Conservation (phyloP, 2,888 invertebrate genomes). For the Drosophila cracens region DNA sequence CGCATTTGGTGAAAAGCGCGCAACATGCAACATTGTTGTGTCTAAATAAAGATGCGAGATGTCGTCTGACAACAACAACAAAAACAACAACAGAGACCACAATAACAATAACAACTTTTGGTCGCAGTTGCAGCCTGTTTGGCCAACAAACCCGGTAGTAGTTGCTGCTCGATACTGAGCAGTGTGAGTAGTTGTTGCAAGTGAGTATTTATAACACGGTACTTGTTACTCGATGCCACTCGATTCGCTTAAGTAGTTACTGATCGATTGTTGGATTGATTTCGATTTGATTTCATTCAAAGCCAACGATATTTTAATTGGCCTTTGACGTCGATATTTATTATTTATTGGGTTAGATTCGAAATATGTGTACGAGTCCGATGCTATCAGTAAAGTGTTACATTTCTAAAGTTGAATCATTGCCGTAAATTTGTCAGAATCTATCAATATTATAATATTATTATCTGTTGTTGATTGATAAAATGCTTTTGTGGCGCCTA, state of each 20-base stretch:
- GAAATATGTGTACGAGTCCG: background rate
- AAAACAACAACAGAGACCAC: slow-evolving; percentile 15
- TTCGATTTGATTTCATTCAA: background rate
- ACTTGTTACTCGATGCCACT: slow-evolving; percentile 2
- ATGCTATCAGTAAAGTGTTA: background rate
- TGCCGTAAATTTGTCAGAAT: background rate
- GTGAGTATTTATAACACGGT: slow-evolving; percentile 9
- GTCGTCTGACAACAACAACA: slow-evolving; percentile 50
- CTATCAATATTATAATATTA: background rate
- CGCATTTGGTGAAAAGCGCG: slow-evolving; percentile 78
- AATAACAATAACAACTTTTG: slow-evolving; percentile 49
- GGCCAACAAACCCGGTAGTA: slow-evolving; percentile 71
- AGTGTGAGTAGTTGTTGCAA: slow-evolving; percentile 1
- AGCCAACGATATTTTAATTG: background rate
- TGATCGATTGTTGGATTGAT: slow-evolving; percentile 15
- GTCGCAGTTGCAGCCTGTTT: slow-evolving; percentile 40
- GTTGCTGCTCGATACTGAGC: slow-evolving; percentile 5
- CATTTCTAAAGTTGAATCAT: background rate
- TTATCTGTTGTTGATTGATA: background rate
- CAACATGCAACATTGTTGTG: slow-evolving; percentile 79
- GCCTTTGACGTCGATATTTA: background rate
- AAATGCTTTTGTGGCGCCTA: background rate
- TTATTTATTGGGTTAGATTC: slow-evolving; percentile 3
- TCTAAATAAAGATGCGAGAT: slow-evolving; percentile 77
- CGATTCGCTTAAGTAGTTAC: slow-evolving; percentile 14